These are phyloP conservation scores for Chiroxiphia lanceolata DNA, from an alignment of 2,797 vertebrate species.

Conservation along the genomic window DNA sequence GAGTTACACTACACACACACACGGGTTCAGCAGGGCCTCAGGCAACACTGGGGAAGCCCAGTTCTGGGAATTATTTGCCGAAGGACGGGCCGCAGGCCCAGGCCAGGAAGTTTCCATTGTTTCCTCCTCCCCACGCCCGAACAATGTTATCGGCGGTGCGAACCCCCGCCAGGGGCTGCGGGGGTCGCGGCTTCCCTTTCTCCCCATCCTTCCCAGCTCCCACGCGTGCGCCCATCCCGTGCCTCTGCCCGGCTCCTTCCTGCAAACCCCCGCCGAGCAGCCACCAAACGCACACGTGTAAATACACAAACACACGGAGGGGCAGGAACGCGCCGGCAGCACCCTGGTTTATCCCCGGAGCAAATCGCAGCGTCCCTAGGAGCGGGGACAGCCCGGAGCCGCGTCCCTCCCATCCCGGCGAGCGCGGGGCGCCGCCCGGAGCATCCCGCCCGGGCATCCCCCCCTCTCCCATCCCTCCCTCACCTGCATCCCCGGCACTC, in stretches of 20 bases:
- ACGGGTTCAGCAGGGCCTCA: neutral
- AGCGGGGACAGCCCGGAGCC: neutral
- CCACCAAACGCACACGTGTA: neutral
- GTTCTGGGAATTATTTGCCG: neutral
- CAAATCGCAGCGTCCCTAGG: fast-evolving
- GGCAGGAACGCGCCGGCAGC: neutral
- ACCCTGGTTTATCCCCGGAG: fast-evolving
- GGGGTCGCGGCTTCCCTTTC: neutral
- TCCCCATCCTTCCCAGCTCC: neutral
- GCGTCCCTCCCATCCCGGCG: neutral
- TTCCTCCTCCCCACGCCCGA: neutral
- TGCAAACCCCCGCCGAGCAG: neutral
- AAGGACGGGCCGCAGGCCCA: neutral
- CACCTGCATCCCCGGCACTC: constrained; percentile 57
- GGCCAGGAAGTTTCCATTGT: constrained; percentile 45
- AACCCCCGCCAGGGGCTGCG: neutral
- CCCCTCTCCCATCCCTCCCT: neutral
- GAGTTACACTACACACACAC: neutral
- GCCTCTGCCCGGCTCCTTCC: neutral
- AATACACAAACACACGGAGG: neutral
- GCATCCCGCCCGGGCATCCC: neutral
- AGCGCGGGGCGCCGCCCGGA: neutral
- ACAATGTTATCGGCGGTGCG: neutral
- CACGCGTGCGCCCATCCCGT: neutral
- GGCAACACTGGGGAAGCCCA: neutral